Percentiles rank a stretch among this genome's conserved stretches.
These are phyloP conservation scores for Philaethria dido DNA, from an alignment of 2,888 invertebrate genomes.

Conservation along the genomic window DNA sequence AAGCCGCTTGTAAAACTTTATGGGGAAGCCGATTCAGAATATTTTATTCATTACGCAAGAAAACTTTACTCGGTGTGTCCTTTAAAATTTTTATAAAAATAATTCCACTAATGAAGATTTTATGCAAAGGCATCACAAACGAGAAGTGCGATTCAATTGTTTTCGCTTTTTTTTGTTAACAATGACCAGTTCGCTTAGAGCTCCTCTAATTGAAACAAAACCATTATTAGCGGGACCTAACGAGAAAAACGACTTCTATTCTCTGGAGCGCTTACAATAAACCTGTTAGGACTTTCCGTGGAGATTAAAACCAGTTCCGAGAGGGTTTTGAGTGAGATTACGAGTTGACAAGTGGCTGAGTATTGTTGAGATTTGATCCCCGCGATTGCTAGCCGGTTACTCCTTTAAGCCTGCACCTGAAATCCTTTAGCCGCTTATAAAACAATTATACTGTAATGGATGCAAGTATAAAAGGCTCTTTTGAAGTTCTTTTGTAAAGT, in stretches of 20 bases:
- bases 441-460: conserved; percentile 35
- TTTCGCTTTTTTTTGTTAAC: conserved; percentile 46
- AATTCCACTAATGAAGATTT: conserved; percentile 49
- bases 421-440: conserved; percentile 36
- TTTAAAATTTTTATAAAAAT: conserved; percentile 45
- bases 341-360: conserved; percentile 60
- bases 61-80: conserved; percentile 30
- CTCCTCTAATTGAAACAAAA: conserved; percentile 52
- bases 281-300: conserved; percentile 51
- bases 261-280: conserved; percentile 48
- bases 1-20: conserved; percentile 30
- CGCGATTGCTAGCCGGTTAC: conserved; percentile 48
- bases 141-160: conserved; percentile 44
- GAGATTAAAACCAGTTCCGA: conserved; percentile 45
- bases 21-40: conserved; percentile 33
- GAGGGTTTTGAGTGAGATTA: conserved; percentile 56
- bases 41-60: conserved; percentile 38
- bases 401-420: conserved; percentile 40
- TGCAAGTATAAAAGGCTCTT: conserved; percentile 18
- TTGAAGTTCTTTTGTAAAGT: conserved; percentile 5
- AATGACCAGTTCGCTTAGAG: conserved; percentile 47
- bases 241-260: conserved; percentile 50
- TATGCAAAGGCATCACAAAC: conserved; percentile 48
- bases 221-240: conserved; percentile 50
- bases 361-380: conserved; percentile 57